Conservation (phyloP, 2,797 vertebrate species). For the Pachyuromys duprasi region DNA sequence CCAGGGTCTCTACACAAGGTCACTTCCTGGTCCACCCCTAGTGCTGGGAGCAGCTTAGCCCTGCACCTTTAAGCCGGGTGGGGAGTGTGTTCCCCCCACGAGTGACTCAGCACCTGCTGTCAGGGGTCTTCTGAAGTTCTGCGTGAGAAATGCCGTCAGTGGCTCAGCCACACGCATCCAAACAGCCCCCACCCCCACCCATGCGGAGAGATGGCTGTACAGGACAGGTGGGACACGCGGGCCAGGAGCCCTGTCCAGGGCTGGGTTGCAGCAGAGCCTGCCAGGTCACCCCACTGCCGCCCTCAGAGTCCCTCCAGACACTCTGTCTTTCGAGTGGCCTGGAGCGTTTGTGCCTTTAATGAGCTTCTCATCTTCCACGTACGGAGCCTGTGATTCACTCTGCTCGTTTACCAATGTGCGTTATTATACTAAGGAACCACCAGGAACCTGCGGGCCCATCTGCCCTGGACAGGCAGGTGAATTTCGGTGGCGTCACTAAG, state of each 20-base stretch:
- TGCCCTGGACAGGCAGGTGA: not conserved
- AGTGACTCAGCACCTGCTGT: not conserved
- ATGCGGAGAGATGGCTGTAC: not conserved
- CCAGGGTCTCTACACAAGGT: not conserved
- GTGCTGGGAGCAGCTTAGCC: not conserved
- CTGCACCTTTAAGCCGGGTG: not conserved
- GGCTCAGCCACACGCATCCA: not conserved
- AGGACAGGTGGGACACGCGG: not conserved
- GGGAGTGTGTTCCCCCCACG: not conserved
- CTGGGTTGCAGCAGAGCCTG: constrained; percentile 5
- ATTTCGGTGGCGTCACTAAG: not conserved
- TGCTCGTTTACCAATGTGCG: not conserved
- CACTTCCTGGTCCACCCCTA: not conserved
- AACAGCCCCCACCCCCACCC: not conserved
- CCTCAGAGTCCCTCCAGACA: constrained; percentile 25
- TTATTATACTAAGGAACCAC: constrained; percentile 18
- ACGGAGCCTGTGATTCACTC: not conserved
- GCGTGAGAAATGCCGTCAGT: not conserved
- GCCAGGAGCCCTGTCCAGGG: constrained; percentile 13
- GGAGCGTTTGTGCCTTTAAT: not conserved
- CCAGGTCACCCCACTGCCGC: constrained; percentile 42
- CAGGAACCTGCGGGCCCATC: not conserved
- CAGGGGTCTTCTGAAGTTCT: not conserved
- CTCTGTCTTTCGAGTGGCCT: constrained; percentile 42
- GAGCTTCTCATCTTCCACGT: not conserved